Conservation (phyloP, 2,888 invertebrate genomes). For the Erebia epiphron region DNA sequence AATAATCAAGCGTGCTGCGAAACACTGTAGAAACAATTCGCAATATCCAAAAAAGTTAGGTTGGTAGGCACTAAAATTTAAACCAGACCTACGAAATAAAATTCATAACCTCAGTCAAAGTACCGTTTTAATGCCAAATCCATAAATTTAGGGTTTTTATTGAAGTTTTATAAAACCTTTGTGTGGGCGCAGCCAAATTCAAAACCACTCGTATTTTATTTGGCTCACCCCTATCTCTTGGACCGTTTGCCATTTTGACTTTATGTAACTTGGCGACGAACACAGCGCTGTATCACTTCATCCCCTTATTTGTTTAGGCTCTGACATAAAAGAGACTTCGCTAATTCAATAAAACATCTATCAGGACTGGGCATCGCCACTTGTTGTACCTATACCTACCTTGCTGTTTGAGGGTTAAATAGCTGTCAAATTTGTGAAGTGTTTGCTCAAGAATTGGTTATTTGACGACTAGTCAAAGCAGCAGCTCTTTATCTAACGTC, state of each 20-base stretch:
- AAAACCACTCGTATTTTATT: constrained; percentile 38
- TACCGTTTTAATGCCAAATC: background rate
- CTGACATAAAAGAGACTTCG: constrained; percentile 32
- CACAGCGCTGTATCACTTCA: constrained; percentile 30
- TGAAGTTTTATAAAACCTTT: constrained; percentile 44
- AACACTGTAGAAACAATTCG: too few relatives aligned
- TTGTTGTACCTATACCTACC: constrained; percentile 42
- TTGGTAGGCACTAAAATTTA: background rate
- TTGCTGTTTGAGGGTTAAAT: background rate
- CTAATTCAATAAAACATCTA: constrained; percentile 34
- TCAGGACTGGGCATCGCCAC: constrained; percentile 39
- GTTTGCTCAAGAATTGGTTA: constrained; percentile 1
- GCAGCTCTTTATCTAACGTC: too few relatives aligned
- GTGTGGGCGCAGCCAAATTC: constrained; percentile 39
- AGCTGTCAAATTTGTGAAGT: constrained; percentile 1
- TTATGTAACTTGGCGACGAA: constrained; percentile 36
- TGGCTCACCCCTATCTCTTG: constrained; percentile 36
- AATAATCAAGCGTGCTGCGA: too few relatives aligned
- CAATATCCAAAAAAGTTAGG: too few relatives aligned
- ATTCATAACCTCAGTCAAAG: background rate
- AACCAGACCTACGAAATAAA: background rate
- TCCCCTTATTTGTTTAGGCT: constrained; percentile 42
- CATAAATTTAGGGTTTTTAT: constrained; percentile 40
- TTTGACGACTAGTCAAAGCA: background rate
- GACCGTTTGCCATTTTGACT: constrained; percentile 27